Percentiles rank a stretch among this genome's conserved stretches.
These are phyloP conservation scores for Paramormyrops hopkinsi DNA, from an alignment of 2,797 vertebrate genomes.

Conservation along the genomic window DNA sequence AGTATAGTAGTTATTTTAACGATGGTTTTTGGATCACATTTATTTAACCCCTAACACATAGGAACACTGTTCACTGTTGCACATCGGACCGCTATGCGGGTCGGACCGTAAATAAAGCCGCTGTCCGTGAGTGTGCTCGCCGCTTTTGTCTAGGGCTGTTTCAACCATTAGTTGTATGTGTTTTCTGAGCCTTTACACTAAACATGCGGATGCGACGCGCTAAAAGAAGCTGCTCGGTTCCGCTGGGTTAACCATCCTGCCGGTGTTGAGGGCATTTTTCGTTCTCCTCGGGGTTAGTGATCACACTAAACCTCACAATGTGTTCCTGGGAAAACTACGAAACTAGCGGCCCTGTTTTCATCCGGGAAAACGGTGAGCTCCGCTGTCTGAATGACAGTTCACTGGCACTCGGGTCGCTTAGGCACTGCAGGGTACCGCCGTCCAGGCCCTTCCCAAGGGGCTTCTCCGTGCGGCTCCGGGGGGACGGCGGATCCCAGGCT, in stretches of 20 bases:
- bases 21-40: background rate
- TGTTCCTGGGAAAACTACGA: constrained; percentile 48
- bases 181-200: background rate
- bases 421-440: constrained; percentile 52
- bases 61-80: background rate
- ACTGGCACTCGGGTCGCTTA: constrained; percentile 45
- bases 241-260: background rate
- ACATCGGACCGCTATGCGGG: background rate
- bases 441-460: constrained; percentile 64
- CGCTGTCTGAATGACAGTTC: constrained; percentile 60
- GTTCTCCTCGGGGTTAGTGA: background rate
- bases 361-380: constrained; percentile 78
- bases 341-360: constrained; percentile 63
- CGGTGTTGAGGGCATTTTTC: background rate
- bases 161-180: background rate
- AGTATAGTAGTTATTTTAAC: background rate
- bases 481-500: constrained; percentile 59
- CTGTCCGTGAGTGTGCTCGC: background rate
- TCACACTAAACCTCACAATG: constrained; percentile 46
- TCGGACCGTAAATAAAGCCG: background rate
- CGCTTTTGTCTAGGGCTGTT: background rate
- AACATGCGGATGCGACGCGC: background rate
- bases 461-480: constrained; percentile 65
- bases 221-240: background rate
- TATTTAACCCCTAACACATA: background rate